Evolutionary conservation across 2,888 invertebrate species (phyloP).

Genomic region (Dolichopus griseipennis): DNA sequence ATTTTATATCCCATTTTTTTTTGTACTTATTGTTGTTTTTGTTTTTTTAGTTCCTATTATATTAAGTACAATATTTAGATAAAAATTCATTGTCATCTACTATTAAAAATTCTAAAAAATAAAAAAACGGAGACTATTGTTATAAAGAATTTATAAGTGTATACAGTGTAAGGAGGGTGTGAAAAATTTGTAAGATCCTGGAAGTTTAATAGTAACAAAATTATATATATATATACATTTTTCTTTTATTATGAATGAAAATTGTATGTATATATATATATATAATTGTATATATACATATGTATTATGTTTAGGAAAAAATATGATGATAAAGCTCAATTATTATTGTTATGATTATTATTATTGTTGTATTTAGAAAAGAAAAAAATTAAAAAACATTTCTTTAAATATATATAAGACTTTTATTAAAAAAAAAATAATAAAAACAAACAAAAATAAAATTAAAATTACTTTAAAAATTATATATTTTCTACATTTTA

Average conservation of each 20-base stretch:
- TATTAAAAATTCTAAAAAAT: background rate
- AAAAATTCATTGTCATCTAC: conserved; percentile 5
- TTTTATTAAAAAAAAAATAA: too few species aligned
- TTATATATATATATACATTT: too few species aligned
- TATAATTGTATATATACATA: too few species aligned
- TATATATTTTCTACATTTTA: too few species aligned
- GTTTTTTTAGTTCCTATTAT: background rate
- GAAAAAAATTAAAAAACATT: too few species aligned
- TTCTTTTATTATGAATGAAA: background rate
- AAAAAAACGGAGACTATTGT: background rate
- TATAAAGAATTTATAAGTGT: too few species aligned
- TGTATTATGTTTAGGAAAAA: background rate
- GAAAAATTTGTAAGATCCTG: background rate
- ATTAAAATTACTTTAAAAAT: too few species aligned
- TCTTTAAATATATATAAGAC: too few species aligned
- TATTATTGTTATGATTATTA: background rate
- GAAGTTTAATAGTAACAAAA: background rate
- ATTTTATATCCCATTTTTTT: background rate
- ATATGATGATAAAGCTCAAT: background rate
- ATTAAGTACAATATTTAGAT: background rate
- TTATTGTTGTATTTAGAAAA: too few species aligned
- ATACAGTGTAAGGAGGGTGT: background rate
- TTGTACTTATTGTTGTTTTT: background rate
- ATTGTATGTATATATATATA: too few species aligned
- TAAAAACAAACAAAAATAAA: too few species aligned